phyloP scores from a whole-genome alignment of 2,797 vertebrate species.

The Pangasius sanitwongsei region DNA sequence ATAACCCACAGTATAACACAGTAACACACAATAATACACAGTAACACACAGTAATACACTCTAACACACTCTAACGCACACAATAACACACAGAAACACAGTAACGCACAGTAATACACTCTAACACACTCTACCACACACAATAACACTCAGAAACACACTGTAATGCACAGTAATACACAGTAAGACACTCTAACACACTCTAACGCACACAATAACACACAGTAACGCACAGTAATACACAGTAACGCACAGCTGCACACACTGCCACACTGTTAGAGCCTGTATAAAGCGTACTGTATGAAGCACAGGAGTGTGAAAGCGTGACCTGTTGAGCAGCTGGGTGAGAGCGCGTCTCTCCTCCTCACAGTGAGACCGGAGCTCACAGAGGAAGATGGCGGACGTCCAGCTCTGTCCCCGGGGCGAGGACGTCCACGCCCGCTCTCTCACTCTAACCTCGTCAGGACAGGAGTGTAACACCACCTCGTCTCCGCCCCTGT shows the following conservation, averaged over 20 bases:
- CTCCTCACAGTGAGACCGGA: slow-evolving; percentile 48
- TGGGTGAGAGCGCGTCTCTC: slow-evolving; percentile 37
- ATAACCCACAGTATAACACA: too few species aligned
- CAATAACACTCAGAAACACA: too few species aligned
- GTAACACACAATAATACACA: too few species aligned
- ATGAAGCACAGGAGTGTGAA: not conserved
- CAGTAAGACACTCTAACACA: too few species aligned
- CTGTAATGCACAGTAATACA: too few species aligned
- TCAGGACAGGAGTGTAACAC: slow-evolving; percentile 36
- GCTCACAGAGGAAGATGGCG: slow-evolving; percentile 39
- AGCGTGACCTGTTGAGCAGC: slow-evolving; percentile 46
- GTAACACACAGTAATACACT: too few species aligned
- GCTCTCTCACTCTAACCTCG: slow-evolving; percentile 1
- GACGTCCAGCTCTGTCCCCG: slow-evolving; percentile 48
- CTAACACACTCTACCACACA: too few species aligned
- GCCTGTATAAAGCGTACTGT: not conserved
- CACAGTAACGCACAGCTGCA: not conserved
- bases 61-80: too few species aligned
- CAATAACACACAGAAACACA: too few species aligned
- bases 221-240: too few species aligned
- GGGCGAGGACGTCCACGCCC: slow-evolving; percentile 34
- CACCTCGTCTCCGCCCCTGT: slow-evolving; percentile 47
- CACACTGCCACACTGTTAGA: not conserved
- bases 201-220: too few species aligned
- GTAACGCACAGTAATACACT: too few species aligned